Conservation (phyloP, 1,140 invertebrate genomes). For the Agrypnia vestita region DNA sequence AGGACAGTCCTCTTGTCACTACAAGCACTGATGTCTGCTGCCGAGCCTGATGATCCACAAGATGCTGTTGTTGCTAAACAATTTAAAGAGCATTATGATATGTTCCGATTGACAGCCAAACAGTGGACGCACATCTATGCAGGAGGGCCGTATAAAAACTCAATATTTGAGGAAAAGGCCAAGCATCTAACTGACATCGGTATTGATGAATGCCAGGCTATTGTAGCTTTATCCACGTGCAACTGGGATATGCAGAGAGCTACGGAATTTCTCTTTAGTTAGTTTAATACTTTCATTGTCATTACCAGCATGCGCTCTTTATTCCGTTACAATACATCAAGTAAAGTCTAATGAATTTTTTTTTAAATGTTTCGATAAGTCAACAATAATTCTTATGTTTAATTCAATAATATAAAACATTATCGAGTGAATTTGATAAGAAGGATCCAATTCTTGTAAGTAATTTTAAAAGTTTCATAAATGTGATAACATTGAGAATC, state of each 20-base stretch:
- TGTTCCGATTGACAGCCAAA: conserved; percentile 91
- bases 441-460: too few relatives aligned
- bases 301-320: too few relatives aligned
- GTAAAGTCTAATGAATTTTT: too few relatives aligned
- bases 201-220: conserved; percentile 86
- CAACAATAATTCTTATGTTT: too few relatives aligned
- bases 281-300: conserved; percentile 65
- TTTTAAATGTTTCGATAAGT: too few relatives aligned
- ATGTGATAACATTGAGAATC: too few relatives aligned
- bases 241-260: conserved; percentile 93
- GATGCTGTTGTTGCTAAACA: conserved; percentile 98
- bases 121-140: conserved; percentile 98
- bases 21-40: conserved; percentile 92
- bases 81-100: conserved; percentile 90
- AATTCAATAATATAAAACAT: too few relatives aligned
- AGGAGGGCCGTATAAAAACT: conserved; percentile 82
- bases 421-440: too few relatives aligned
- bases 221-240: conserved; percentile 89
- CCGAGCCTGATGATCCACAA: conserved; percentile 97
- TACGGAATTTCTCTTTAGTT: conserved; percentile 92
- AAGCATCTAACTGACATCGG: conserved; percentile 90
- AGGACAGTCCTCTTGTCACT: conserved; percentile 95
- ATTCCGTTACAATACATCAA: too few relatives aligned
- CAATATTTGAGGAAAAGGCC: conserved; percentile 88
- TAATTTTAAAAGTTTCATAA: too few relatives aligned